A percentile compares a stretch with the other conserved stretches of the same genome.
Evolutionary conservation across 2,888 invertebrate species (phyloP).

Genomic region (Yponomeuta cagnagella): DNA sequence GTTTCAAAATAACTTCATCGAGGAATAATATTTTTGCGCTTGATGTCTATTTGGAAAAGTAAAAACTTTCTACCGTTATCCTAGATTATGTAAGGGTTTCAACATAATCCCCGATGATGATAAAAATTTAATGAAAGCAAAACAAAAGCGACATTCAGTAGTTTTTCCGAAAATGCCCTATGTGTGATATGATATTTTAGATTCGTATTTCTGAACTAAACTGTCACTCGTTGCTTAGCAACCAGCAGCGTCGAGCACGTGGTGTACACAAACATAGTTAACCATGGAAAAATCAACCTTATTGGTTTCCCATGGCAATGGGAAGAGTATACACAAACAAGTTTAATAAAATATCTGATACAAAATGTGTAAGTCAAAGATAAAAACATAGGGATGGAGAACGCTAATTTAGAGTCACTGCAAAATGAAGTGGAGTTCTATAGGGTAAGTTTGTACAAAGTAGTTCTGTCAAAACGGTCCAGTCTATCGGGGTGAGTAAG

Average conservation of each 20-base stretch:
- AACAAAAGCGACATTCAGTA: background rate
- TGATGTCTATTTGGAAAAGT: too few relatives aligned
- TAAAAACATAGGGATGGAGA: constrained; percentile 34
- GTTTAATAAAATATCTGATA: background rate
- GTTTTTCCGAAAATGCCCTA: too few relatives aligned
- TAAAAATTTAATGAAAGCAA: background rate
- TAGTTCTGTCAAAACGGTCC: too few relatives aligned
- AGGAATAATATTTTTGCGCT: too few relatives aligned
- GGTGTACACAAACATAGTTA: constrained; percentile 55
- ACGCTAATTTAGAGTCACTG: constrained; percentile 42
- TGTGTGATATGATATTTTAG: background rate
- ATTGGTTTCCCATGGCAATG: background rate
- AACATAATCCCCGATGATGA: too few relatives aligned
- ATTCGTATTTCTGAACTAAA: constrained; percentile 3
- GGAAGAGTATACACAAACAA: background rate
- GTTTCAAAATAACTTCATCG: background rate
- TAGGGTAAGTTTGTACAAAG: constrained; percentile 44
- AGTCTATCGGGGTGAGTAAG: too few relatives aligned
- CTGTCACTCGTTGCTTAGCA: constrained; percentile 31
- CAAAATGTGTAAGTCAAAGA: background rate
- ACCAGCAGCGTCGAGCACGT: constrained; percentile 52
- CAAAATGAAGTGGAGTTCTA: constrained; percentile 70
- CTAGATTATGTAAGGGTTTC: too few relatives aligned
- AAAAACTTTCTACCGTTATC: too few relatives aligned
- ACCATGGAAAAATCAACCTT: background rate